Conservation (phyloP, 2,113 vertebrate genomes). For the Nibea albiflora region DNA sequence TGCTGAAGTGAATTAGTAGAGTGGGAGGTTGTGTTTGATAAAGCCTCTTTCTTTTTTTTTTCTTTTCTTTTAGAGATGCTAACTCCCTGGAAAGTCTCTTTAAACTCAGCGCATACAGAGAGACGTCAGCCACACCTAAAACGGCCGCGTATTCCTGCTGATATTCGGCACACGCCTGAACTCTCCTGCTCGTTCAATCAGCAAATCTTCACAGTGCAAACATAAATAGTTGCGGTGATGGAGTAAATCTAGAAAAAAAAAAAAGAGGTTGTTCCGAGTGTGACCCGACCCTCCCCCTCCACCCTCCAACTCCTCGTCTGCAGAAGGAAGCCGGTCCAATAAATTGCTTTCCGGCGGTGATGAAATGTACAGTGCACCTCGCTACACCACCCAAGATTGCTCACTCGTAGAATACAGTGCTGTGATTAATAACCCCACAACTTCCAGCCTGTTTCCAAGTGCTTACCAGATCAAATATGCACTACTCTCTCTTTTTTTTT, state of each 20-base stretch:
- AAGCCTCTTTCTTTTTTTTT: constrained; percentile 8
- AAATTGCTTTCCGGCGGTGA: constrained; percentile 66
- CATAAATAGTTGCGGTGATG: constrained; percentile 39
- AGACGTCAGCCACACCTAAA: neutral
- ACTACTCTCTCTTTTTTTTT: neutral
- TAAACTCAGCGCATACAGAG: neutral
- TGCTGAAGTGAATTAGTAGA: constrained; percentile 48
- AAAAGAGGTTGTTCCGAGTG: constrained; percentile 37
- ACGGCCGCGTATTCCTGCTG: neutral
- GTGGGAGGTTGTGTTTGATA: neutral
- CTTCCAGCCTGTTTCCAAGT: constrained; percentile 52
- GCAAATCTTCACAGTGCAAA: constrained; percentile 24
- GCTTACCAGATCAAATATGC: constrained; percentile 64
- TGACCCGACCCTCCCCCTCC: neutral
- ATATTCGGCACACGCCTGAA: too few relatives aligned
- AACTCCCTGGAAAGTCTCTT: neutral
- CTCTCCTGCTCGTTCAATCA: neutral
- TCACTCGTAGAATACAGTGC: constrained; percentile 50
- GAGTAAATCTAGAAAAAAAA: constrained; percentile 48
- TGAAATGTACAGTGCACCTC: constrained; percentile 53
- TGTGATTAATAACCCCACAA: constrained; percentile 75
- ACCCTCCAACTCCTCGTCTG: constrained; percentile 13
- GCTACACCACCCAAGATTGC: constrained; percentile 52
- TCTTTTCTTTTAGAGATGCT: neutral
- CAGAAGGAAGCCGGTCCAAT: constrained; percentile 54